Evolutionary conservation across 2,888 invertebrate genomes (phyloP).

Genomic region (Anorthoa munda): DNA sequence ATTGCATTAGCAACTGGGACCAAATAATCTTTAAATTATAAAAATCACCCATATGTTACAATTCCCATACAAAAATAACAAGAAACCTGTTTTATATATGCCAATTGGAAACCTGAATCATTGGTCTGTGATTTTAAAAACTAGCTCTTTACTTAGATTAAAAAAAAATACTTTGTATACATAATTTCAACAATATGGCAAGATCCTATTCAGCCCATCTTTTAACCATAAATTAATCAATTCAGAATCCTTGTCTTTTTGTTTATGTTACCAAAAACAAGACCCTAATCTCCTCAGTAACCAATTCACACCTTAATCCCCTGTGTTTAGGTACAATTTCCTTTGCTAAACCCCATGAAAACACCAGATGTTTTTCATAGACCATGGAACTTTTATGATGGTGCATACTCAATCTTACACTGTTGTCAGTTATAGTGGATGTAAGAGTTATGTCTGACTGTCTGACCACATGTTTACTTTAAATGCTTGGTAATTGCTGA

Average conservation of each 20-base stretch:
- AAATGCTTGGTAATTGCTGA: constrained; percentile 11
- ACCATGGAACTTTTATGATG: constrained; percentile 50
- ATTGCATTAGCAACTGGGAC: background rate
- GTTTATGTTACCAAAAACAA: constrained; percentile 49
- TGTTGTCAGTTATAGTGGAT: constrained; percentile 52
- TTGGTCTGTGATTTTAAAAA: too few relatives aligned
- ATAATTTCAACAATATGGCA: background rate
- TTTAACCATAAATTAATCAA: constrained; percentile 53
- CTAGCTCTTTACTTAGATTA: background rate
- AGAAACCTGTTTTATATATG: background rate
- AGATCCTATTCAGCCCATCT: constrained; percentile 19
- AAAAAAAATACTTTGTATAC: background rate
- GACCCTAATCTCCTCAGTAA: background rate
- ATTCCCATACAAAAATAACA: background rate
- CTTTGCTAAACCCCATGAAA: background rate
- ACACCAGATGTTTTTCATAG: constrained; percentile 59
- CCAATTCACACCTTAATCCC: constrained; percentile 19
- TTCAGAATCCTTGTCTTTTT: constrained; percentile 46
- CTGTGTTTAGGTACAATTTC: constrained; percentile 5
- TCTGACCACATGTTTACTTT: constrained; percentile 55
- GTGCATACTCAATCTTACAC: constrained; percentile 49
- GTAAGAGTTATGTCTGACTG: constrained; percentile 49
- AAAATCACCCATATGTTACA: too few relatives aligned
- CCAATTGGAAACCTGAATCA: background rate
- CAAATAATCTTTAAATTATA: background rate